Conservation (phyloP, 2,888 invertebrate genomes). For the Heliconius hortense region DNA sequence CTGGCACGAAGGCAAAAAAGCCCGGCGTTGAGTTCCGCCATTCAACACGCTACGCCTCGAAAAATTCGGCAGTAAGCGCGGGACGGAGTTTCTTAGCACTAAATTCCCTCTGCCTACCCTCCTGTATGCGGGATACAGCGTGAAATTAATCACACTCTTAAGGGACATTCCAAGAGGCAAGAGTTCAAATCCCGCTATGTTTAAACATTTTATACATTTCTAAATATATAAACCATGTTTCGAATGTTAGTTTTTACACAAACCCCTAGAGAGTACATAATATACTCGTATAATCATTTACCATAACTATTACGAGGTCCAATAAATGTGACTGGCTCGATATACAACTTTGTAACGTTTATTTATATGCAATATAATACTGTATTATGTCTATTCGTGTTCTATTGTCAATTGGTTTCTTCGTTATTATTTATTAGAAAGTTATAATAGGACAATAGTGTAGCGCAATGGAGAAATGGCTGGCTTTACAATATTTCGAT, state of each 20-base stretch:
- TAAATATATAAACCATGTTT: too few relatives aligned
- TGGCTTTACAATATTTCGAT: neutral
- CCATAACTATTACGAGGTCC: neutral
- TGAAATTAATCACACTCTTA: neutral
- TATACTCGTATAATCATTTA: neutral
- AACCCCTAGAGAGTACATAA: neutral
- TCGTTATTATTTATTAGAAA: neutral
- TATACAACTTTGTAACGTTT: neutral
- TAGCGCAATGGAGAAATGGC: neutral
- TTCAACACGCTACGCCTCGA: neutral
- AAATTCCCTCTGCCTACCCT: too few relatives aligned
- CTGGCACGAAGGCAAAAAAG: neutral
- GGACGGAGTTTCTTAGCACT: neutral
- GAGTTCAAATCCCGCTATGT: too few relatives aligned
- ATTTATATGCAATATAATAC: slow-evolving; percentile 12
- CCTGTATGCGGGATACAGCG: neutral
- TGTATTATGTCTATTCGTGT: neutral
- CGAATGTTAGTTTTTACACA: neutral
- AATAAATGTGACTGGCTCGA: slow-evolving; percentile 11
- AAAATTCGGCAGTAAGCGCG: neutral
- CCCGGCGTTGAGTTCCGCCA: neutral
- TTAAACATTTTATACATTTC: too few relatives aligned
- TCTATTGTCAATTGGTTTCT: neutral
- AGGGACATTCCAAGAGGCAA: too few relatives aligned
- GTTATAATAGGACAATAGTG: neutral